phyloP scores from a whole-genome alignment of 2,888 invertebrate species.

The Macaria notata region DNA sequence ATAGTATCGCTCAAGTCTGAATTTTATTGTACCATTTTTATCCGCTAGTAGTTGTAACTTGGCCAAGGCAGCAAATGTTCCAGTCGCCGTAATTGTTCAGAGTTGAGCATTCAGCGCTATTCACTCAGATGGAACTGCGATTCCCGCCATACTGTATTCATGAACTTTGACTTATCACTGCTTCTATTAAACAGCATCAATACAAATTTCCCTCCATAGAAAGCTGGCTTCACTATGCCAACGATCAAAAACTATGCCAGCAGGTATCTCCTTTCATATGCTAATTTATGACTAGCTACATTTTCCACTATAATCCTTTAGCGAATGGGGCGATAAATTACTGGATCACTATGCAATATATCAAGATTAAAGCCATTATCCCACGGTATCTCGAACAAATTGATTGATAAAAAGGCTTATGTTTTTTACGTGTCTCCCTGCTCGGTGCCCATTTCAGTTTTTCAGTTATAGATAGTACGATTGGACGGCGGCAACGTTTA shows the following conservation, averaged over 20 bases:
- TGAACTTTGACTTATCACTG: slow-evolving; percentile 28
- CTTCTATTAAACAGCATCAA: slow-evolving; percentile 13
- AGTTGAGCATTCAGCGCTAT: slow-evolving; percentile 35
- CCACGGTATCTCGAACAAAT: slow-evolving; percentile 43
- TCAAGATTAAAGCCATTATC: slow-evolving; percentile 51
- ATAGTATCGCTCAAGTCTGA: too few species aligned
- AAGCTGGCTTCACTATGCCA: background rate
- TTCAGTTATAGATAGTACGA: slow-evolving; percentile 1
- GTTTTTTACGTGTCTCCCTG: slow-evolving; percentile 17
- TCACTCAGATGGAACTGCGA: slow-evolving; percentile 36
- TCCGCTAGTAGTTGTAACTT: too few species aligned
- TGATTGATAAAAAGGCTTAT: slow-evolving; percentile 44
- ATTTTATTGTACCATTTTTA: too few species aligned
- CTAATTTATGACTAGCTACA: slow-evolving; percentile 38
- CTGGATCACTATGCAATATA: slow-evolving; percentile 49
- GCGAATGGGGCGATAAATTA: slow-evolving; percentile 44
- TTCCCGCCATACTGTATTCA: slow-evolving; percentile 37
- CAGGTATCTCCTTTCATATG: slow-evolving; percentile 24
- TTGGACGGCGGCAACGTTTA: background rate
- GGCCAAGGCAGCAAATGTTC: slow-evolving; percentile 17
- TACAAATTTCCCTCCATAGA: slow-evolving; percentile 6
- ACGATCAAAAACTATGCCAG: background rate
- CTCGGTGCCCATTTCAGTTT: slow-evolving; percentile 11
- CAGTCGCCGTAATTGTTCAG: slow-evolving; percentile 30
- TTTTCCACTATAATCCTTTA: slow-evolving; percentile 40